phyloP scores from a whole-genome alignment of 2,888 invertebrate genomes.

The Drosophila limbata region DNA sequence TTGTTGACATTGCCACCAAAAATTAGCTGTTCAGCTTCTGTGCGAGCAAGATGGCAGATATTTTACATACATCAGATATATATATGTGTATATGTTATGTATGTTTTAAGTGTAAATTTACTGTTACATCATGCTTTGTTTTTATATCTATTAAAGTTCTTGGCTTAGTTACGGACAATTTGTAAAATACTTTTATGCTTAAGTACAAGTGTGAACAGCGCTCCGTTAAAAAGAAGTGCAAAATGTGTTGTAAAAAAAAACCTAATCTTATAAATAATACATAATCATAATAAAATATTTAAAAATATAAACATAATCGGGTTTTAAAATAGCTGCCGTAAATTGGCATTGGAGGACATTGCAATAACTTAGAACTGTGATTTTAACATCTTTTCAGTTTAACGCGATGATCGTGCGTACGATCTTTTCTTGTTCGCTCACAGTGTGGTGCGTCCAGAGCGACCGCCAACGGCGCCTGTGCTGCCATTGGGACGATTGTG shows the following conservation, averaged over 20 bases:
- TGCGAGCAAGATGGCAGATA: constrained; percentile 33
- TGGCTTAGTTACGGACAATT: constrained; percentile 50
- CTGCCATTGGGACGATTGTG: constrained; percentile 78
- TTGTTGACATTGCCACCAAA: constrained; percentile 37
- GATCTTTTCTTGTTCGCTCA: constrained; percentile 39
- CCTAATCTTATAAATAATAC: not conserved
- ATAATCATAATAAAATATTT: constrained; percentile 2
- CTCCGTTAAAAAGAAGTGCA: constrained; percentile 17
- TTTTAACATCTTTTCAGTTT: not conserved
- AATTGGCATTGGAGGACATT: constrained; percentile 50
- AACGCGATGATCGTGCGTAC: constrained; percentile 13
- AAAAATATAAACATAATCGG: constrained; percentile 14
- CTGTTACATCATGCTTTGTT: not conserved
- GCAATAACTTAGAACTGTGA: constrained; percentile 38
- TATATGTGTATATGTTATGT: constrained; percentile 4
- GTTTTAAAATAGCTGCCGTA: constrained; percentile 42
- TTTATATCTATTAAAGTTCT: constrained; percentile 49
- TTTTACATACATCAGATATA: constrained; percentile 13
- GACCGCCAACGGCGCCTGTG: constrained; percentile 67
- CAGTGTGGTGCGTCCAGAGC: constrained; percentile 62
- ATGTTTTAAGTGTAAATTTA: constrained; percentile 11
- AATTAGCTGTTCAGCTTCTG: constrained; percentile 26
- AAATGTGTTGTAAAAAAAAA: constrained; percentile 3
- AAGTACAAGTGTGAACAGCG: constrained; percentile 51
- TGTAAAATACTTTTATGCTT: constrained; percentile 46